Conservation (phyloP, 2,113 vertebrate genomes). For the Pyxicephalus adspersus region DNA sequence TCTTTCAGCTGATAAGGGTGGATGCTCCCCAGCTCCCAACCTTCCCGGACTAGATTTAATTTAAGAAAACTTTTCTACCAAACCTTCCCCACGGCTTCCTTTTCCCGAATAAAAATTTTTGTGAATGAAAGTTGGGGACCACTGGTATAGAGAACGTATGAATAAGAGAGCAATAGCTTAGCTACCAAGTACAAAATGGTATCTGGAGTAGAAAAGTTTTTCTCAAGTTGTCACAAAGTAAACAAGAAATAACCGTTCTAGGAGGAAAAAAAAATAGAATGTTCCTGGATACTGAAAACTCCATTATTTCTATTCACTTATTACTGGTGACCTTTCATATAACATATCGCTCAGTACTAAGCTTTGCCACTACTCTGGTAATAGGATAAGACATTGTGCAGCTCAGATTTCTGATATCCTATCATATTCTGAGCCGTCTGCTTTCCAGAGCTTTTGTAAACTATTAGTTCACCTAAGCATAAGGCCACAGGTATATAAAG, state of each 20-base stretch:
- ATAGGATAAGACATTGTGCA: slow-evolving; percentile 24
- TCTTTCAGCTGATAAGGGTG: no score
- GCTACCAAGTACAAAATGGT: background rate
- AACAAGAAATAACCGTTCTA: background rate
- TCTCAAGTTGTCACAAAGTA: background rate
- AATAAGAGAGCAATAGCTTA: background rate
- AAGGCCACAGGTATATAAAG: background rate
- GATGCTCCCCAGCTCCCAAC: no score
- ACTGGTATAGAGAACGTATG: no score
- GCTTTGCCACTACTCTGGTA: slow-evolving; percentile 33
- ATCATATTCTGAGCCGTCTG: slow-evolving; percentile 5
- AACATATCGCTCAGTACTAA: slow-evolving; percentile 30
- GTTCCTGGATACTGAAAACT: slow-evolving; percentile 12
- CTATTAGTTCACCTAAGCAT: background rate
- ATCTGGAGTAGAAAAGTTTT: background rate
- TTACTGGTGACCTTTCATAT: slow-evolving; percentile 40
- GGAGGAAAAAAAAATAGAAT: slow-evolving; percentile 32
- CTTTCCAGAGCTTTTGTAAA: background rate
- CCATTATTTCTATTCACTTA: slow-evolving; percentile 36
- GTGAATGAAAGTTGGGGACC: no score
- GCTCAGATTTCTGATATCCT: no score
- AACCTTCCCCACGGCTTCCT: no score
- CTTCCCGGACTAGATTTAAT: no score
- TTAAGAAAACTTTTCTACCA: no score
- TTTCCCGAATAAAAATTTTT: no score